phyloP scores from a whole-genome alignment of 1,140 invertebrate genomes.

The Dermatophagoides farinae region DNA sequence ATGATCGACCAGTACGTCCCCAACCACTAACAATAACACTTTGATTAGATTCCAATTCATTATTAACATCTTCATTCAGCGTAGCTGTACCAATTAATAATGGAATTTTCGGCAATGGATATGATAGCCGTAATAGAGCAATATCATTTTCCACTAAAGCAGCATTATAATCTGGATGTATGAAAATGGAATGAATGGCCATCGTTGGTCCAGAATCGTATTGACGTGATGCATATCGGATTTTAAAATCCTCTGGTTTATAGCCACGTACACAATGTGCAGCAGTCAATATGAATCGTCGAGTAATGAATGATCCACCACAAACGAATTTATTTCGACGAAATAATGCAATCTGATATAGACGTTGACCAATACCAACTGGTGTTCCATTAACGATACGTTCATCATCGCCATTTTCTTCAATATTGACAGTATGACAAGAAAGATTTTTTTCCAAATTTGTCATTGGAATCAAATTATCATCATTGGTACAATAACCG shows the following conservation, averaged over 20 bases:
- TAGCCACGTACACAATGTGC: conserved; percentile 13
- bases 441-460: too few relatives aligned
- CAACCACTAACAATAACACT: not conserved
- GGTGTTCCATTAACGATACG: not conserved
- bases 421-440: too few relatives aligned
- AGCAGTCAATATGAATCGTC: conserved; percentile 68
- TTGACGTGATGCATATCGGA: too few relatives aligned
- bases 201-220: not conserved
- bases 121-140: not conserved
- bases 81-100: not conserved
- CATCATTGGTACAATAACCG: too few relatives aligned
- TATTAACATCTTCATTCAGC: not conserved
- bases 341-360: conserved; percentile 1
- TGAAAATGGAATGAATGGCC: not conserved
- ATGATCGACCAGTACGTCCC: not conserved
- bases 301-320: conserved; percentile 62
- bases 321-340: conserved; percentile 32
- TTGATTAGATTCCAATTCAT: not conserved
- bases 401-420: too few relatives aligned
- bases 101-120: not conserved
- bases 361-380: not conserved
- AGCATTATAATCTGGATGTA: not conserved
- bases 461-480: too few relatives aligned
- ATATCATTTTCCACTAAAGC: not conserved
- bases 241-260: too few relatives aligned